Evolutionary conservation across 1,140 invertebrate genomes (phyloP).

Genomic region (Drosophila ananassae): DNA sequence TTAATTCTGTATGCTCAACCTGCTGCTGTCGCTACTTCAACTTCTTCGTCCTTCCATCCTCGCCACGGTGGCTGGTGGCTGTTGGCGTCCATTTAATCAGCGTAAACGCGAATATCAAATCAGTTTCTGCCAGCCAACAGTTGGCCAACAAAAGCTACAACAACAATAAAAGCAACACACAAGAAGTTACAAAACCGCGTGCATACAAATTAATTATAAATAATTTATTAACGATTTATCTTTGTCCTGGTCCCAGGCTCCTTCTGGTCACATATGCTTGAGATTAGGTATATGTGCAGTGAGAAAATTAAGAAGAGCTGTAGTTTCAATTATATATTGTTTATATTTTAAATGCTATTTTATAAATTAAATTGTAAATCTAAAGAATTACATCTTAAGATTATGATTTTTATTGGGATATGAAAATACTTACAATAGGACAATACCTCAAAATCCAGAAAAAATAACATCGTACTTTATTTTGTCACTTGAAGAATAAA

Average conservation of each 20-base stretch:
- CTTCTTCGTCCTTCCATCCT: conserved; percentile 21
- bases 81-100: conserved; percentile 76
- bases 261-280: conserved; percentile 60
- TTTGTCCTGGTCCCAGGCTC: conserved; percentile 66
- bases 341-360: no score
- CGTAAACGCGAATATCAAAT: conserved; percentile 81
- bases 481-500: no score
- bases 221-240: conserved; percentile 83
- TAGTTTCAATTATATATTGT: background rate
- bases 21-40: conserved; percentile 37
- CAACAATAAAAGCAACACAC: conserved; percentile 14
- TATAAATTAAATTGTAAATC: no score
- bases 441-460: no score
- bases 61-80: conserved; percentile 21
- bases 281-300: conserved; percentile 32
- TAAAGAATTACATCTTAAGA: no score
- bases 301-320: background rate
- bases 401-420: no score
- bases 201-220: conserved; percentile 83
- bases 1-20: conserved; percentile 70
- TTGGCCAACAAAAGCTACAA: conserved; percentile 15
- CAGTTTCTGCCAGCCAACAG: conserved; percentile 27
- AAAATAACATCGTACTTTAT: no score
- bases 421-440: no score
- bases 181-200: conserved; percentile 64